Percentiles rank a stretch among this genome's conserved stretches.
Conservation (phyloP, 2,797 vertebrate species). For the Miichthys miiuy region DNA sequence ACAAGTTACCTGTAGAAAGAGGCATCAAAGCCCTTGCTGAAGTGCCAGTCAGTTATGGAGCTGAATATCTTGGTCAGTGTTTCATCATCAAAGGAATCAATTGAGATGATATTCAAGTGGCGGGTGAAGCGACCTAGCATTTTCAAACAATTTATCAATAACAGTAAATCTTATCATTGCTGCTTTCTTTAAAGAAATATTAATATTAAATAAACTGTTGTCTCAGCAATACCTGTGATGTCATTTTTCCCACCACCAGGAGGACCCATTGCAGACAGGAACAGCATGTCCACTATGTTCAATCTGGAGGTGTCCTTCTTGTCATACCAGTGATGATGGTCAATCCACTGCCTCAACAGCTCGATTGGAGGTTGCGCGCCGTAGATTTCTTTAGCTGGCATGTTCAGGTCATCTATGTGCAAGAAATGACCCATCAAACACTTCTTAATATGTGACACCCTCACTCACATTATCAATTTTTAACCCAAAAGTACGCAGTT, state of each 20-base stretch:
- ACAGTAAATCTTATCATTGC: neutral
- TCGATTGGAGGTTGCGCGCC: slow-evolving; percentile 96
- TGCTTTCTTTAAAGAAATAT: neutral
- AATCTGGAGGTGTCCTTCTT: slow-evolving; percentile 90
- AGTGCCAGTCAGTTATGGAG: slow-evolving; percentile 94
- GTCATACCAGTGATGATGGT: slow-evolving; percentile 96
- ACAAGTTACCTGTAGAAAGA: slow-evolving; percentile 87
- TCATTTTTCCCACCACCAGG: slow-evolving; percentile 94
- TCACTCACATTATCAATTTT: neutral
- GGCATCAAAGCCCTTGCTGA: slow-evolving; percentile 90
- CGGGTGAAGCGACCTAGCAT: slow-evolving; percentile 91
- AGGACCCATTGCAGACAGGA: slow-evolving; percentile 94
- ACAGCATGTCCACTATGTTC: slow-evolving; percentile 87
- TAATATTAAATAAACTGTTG: neutral
- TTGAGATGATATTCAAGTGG: slow-evolving; percentile 92
- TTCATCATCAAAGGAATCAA: slow-evolving; percentile 92
- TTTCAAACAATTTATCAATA: slow-evolving; percentile 39
- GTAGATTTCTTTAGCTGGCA: slow-evolving; percentile 95
- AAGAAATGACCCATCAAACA: slow-evolving; percentile 1
- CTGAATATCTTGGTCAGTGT: slow-evolving; percentile 91
- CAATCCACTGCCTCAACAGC: slow-evolving; percentile 92
- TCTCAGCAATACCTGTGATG: slow-evolving; percentile 88
- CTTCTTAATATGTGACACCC: neutral
- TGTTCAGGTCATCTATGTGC: slow-evolving; percentile 93
- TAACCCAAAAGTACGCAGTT: neutral